Conservation (phyloP, 2,797 vertebrate species). For the Oceanodroma leucorhoa region DNA sequence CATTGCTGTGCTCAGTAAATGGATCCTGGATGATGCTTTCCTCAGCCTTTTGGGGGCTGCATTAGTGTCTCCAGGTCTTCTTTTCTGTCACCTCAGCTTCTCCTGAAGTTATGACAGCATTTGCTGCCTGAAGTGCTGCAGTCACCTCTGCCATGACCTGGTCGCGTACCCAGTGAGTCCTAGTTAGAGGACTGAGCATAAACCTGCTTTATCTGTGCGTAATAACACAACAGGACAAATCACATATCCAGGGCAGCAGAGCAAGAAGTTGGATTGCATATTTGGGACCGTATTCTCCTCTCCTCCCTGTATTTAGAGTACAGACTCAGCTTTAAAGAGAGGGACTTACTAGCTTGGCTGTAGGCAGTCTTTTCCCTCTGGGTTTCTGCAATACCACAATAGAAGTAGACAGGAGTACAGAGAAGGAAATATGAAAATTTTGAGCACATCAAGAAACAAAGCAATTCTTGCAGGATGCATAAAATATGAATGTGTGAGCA, state of each 20-base stretch:
- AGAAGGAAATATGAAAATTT: background rate
- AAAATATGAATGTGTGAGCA: background rate
- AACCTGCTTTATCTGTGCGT: background rate
- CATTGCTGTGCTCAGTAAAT: background rate
- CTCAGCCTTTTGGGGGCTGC: background rate
- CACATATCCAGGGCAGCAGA: background rate
- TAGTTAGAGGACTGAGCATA: background rate
- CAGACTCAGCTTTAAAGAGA: background rate
- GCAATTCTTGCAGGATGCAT: background rate
- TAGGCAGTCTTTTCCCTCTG: background rate
- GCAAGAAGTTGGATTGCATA: background rate
- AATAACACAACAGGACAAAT: background rate
- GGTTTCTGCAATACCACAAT: background rate
- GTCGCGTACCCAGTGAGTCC: background rate
- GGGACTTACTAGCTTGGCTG: background rate
- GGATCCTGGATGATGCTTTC: background rate
- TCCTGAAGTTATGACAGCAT: background rate
- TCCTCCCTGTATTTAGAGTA: background rate
- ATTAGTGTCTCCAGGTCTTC: background rate
- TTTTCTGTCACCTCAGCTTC: background rate
- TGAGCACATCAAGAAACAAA: background rate
- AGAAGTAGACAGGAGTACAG: background rate
- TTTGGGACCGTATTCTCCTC: background rate
- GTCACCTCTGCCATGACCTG: background rate
- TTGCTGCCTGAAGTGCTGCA: background rate